Base-by-base conservation (phyloP, 1,140 invertebrate genomes). In the Bradysia coprophila region DNA sequence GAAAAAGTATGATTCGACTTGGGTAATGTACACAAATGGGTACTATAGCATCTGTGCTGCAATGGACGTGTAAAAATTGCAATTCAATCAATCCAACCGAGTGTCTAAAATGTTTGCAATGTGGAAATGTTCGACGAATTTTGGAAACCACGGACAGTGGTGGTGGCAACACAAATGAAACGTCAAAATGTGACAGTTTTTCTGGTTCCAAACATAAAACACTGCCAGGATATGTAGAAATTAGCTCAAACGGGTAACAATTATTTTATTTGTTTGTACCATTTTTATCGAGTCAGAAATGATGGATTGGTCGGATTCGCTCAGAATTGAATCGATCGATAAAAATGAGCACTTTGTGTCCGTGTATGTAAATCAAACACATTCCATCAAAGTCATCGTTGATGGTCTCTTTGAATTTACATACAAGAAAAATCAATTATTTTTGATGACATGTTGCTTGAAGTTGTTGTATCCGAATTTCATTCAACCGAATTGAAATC, bases 31-130 rank as follows among this genome's bases (percentile, higher is more conserved):
- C 11, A 38, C 18, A 38, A 51, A 85, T 85, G 83, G 83, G 83
- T 64, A 83, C 82, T 55, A 85, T 87, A 67, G 82, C 81, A 67
- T 87, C 83, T 56, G 81, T 86, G 64, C 71, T 85, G 55, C 82
- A 88, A 66, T 91, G 85, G 85, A 75, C 80, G 68, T 90, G 86
- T 71, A 71, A 71, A 58, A 71, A 75, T 61, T 90, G 85, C 66
- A 74, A 79, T 63, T 71, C 82, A 60, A 85, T 87, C 63, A 88
- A 89, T 66, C 80, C 80, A 46, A 86, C 79, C 37, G 82, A 86
- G 60, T 74, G 72, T 57, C 60, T 72, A 45, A 73, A 72, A 63
- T 91, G 86, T 64, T 71, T 76, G 63, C 76, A 78, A 66, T 89
- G 85, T 69, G 81, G 78, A 47, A 65, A 67, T 23, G 57, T 65